A percentile compares a stretch with the other conserved stretches of the same genome.
Conservation (phyloP, 2,888 invertebrate species). For the Cerceris rybyensis region DNA sequence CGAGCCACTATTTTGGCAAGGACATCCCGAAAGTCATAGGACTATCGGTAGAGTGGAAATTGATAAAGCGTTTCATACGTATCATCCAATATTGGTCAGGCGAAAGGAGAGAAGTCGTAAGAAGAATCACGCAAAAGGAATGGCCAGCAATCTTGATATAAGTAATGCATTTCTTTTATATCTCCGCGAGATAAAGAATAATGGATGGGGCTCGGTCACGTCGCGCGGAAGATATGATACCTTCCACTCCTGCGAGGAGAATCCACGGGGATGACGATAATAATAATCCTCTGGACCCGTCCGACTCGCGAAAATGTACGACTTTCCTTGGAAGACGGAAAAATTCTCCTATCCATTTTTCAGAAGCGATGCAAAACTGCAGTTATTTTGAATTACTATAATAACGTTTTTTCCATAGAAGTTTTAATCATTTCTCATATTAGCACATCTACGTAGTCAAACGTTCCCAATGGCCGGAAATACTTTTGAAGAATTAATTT, state of each 20-base stretch:
- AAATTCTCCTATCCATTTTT: constrained; percentile 31
- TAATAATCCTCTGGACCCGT: constrained; percentile 59
- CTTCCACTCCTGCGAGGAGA: constrained; percentile 61
- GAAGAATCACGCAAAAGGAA: constrained; percentile 68
- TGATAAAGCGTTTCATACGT: constrained; percentile 65
- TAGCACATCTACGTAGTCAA: no score
- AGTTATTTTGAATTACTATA: not conserved
- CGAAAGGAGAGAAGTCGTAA: constrained; percentile 53
- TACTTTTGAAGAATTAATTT: no score
- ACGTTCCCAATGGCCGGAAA: no score
- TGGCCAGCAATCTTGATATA: constrained; percentile 78
- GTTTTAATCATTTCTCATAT: no score
- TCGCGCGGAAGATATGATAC: constrained; percentile 77
- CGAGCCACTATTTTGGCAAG: not conserved
- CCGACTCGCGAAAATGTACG: constrained; percentile 37
- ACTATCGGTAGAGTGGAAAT: constrained; percentile 17
- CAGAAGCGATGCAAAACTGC: constrained; percentile 23
- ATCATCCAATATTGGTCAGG: constrained; percentile 64
- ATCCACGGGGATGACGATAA: constrained; percentile 57
- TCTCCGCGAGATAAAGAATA: constrained; percentile 80
- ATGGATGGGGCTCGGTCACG: constrained; percentile 74
- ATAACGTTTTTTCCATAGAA: no score
- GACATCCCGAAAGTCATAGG: not conserved
- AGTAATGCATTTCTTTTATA: constrained; percentile 80
- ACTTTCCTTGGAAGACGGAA: constrained; percentile 39